These are phyloP conservation scores for Apamea crenata DNA, from an alignment of 2,888 invertebrate species.

Conservation along the genomic window DNA sequence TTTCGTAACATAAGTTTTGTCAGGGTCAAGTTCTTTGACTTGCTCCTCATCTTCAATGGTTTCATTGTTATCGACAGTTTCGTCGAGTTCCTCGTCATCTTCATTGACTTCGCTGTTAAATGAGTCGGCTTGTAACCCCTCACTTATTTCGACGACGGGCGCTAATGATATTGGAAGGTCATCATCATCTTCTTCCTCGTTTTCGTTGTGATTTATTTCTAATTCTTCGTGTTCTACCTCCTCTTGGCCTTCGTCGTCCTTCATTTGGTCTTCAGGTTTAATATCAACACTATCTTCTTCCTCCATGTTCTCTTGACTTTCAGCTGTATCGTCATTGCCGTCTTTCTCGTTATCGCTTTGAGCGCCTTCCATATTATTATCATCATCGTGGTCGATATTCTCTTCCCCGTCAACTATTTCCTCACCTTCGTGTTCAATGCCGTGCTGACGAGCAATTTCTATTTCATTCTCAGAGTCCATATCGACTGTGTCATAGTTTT, in stretches of 20 bases:
- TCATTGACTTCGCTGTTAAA: constrained; percentile 82
- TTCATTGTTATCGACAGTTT: constrained; percentile 75
- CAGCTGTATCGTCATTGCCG: constrained; percentile 72
- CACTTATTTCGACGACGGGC: constrained; percentile 87
- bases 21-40: constrained; percentile 81
- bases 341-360: constrained; percentile 78
- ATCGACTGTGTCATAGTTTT: constrained; percentile 87
- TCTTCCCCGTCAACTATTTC: constrained; percentile 69
- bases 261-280: constrained; percentile 71
- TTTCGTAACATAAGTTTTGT: constrained; percentile 84
- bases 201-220: constrained; percentile 76
- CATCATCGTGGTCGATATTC: constrained; percentile 67
- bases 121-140: constrained; percentile 83
- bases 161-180: constrained; percentile 81
- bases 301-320: constrained; percentile 74
- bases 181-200: constrained; percentile 82
- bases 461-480: constrained; percentile 89
- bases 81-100: constrained; percentile 80
- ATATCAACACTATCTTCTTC: constrained; percentile 72
- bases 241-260: constrained; percentile 68
- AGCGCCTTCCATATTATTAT: constrained; percentile 72
- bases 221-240: constrained; percentile 75
- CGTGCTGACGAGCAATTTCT: constrained; percentile 85
- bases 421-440: constrained; percentile 73
- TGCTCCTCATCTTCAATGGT: constrained; percentile 74